Evolutionary conservation across 35 echinoderm and acorn worm species (phyloP).

Genomic region (Antedon bifida): DNA sequence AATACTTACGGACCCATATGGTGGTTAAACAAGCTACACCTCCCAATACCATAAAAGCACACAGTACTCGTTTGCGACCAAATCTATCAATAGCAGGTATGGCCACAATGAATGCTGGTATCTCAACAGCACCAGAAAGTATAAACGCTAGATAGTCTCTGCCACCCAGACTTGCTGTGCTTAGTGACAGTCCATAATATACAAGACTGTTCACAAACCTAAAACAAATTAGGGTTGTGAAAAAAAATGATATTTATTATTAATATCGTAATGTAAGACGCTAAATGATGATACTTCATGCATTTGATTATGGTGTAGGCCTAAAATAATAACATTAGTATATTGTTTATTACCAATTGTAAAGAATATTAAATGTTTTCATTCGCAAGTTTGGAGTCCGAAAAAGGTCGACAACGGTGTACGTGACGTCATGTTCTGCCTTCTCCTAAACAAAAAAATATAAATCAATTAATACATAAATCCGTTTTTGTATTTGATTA

Average conservation of each 20-base stretch:
- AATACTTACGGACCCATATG: conserved; percentile 33
- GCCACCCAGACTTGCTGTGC: conserved; percentile 51
- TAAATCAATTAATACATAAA: not conserved
- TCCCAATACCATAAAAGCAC: conserved; percentile 28
- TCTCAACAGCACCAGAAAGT: conserved; percentile 55
- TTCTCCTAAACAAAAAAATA: not conserved
- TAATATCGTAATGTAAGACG: not conserved
- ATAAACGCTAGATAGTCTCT: conserved; percentile 53
- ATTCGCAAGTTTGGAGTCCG: conserved; percentile 39
- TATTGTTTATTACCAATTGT: conserved; percentile 44
- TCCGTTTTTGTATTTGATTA: not conserved
- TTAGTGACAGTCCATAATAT: conserved; percentile 70
- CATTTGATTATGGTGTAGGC: not conserved
- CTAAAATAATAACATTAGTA: not conserved
- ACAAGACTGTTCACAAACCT: conserved; percentile 68
- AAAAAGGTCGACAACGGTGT: conserved; percentile 30
- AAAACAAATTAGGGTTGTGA: no score
- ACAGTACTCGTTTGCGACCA: conserved; percentile 29
- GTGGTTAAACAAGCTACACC: conserved; percentile 58
- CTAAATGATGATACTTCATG: not conserved
- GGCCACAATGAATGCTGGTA: conserved; percentile 43
- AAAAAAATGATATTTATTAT: not conserved
- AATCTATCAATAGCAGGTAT: conserved; percentile 50
- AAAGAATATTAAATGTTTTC: conserved; percentile 46
- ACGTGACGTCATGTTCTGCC: not conserved